A percentile compares a stretch with the other conserved stretches of the same genome.
Evolutionary conservation across 2,888 invertebrate genomes (phyloP).

Genomic region (Catocala sponsa): DNA sequence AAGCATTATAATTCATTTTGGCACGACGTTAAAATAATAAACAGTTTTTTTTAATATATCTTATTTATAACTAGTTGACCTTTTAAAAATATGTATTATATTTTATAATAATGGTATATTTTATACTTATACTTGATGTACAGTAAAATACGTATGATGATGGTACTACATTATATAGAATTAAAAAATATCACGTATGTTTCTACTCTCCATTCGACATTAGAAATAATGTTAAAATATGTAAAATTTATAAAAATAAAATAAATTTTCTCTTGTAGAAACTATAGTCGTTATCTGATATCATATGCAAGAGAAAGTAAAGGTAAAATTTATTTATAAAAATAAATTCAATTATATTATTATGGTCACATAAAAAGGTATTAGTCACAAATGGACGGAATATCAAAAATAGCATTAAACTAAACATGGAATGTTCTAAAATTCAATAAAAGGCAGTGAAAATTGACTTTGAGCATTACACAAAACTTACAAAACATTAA

Average conservation of each 20-base stretch:
- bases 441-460: slow-evolving; percentile 61
- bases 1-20: slow-evolving; percentile 66
- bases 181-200: not conserved
- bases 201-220: not conserved
- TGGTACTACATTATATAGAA: not conserved
- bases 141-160: not conserved
- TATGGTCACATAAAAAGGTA: slow-evolving; percentile 63
- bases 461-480: slow-evolving; percentile 59
- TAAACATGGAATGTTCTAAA: slow-evolving; percentile 46
- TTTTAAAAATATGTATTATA: slow-evolving; percentile 22
- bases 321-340: slow-evolving; percentile 27
- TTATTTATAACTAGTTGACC: slow-evolving; percentile 20
- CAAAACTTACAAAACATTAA: slow-evolving; percentile 17
- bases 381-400: slow-evolving; percentile 59
- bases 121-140: slow-evolving; percentile 18
- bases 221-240: not conserved
- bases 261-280: too few species aligned
- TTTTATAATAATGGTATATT: slow-evolving; percentile 47
- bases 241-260: not conserved
- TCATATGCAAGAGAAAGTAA: not conserved
- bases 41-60: slow-evolving; percentile 18
- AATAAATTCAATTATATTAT: slow-evolving; percentile 45
- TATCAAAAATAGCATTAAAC: slow-evolving; percentile 21
- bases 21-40: slow-evolving; percentile 68
- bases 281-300: not conserved